Conservation (phyloP, 2,113 vertebrate species). For the Tamias sibiricus region DNA sequence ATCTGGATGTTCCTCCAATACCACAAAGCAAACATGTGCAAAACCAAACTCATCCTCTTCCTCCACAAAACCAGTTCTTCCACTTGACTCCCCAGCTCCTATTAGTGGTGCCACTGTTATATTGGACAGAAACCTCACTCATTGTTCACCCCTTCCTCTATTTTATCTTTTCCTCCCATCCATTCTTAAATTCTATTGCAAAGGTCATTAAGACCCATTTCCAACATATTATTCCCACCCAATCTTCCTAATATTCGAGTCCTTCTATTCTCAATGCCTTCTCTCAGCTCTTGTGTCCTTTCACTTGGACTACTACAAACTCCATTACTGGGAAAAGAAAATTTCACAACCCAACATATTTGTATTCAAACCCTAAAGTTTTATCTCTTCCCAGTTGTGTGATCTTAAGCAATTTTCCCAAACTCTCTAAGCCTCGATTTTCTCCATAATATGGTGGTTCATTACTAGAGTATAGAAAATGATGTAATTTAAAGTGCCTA, state of each 20-base stretch:
- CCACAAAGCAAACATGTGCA: conserved; percentile 47
- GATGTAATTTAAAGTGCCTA: not conserved
- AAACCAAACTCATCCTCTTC: conserved; percentile 48
- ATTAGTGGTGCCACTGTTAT: not conserved
- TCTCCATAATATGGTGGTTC: conserved; percentile 4
- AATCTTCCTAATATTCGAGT: not conserved
- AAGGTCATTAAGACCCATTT: conserved; percentile 2
- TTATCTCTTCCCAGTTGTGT: conserved; percentile 12
- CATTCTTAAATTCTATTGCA: not conserved
- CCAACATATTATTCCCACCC: not conserved
- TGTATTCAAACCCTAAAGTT: not conserved
- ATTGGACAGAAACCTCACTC: not conserved
- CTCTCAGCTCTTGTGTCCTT: not conserved
- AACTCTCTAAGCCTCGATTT: conserved; percentile 51
- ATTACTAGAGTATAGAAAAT: conserved; percentile 32
- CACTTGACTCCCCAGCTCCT: not conserved
- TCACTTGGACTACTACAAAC: not conserved
- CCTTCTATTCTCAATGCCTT: not conserved
- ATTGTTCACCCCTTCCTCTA: not conserved
- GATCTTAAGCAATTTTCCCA: conserved; percentile 30
- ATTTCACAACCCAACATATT: not conserved
- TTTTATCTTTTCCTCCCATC: not conserved
- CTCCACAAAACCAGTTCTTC: conserved; percentile 59
- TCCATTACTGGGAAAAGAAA: not conserved
- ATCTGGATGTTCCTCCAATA: conserved; percentile 17